These are phyloP conservation scores for Silvanus unidentatus DNA, from an alignment of 2,888 invertebrate genomes.

Conservation along the genomic window DNA sequence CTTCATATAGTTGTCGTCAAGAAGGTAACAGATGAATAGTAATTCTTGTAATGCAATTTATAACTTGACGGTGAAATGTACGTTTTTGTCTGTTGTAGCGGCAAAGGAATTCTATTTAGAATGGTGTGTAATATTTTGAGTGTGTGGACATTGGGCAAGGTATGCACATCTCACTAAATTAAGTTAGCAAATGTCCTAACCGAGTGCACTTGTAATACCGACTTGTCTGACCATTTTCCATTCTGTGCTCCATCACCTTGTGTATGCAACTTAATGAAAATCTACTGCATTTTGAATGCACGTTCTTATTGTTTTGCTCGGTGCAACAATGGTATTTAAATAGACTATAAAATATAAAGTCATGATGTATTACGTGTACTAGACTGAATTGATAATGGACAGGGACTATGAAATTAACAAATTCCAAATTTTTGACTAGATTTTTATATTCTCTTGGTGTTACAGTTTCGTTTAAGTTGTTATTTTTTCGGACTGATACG, in stretches of 20 bases:
- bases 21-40: slow-evolving; percentile 3
- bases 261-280: background rate
- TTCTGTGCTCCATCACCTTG: background rate
- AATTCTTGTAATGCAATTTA: slow-evolving; percentile 2
- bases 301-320: no score
- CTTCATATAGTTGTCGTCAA: background rate
- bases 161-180: slow-evolving; percentile 3
- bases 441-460: no score
- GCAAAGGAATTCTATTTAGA: slow-evolving; percentile 2
- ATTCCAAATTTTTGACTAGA: no score
- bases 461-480: no score
- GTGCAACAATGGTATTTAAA: no score
- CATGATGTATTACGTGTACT: no score
- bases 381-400: no score
- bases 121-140: no score
- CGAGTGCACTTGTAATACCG: background rate
- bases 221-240: background rate
- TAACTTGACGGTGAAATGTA: slow-evolving; percentile 1
- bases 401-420: no score
- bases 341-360: no score
- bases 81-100: background rate
- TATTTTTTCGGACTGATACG: no score
- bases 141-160: slow-evolving; percentile 1
- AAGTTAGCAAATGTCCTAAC: slow-evolving; percentile 1
- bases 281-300: background rate